Evolutionary conservation across 2,888 invertebrate genomes (phyloP).

Genomic region (Andrena hattorfiana): DNA sequence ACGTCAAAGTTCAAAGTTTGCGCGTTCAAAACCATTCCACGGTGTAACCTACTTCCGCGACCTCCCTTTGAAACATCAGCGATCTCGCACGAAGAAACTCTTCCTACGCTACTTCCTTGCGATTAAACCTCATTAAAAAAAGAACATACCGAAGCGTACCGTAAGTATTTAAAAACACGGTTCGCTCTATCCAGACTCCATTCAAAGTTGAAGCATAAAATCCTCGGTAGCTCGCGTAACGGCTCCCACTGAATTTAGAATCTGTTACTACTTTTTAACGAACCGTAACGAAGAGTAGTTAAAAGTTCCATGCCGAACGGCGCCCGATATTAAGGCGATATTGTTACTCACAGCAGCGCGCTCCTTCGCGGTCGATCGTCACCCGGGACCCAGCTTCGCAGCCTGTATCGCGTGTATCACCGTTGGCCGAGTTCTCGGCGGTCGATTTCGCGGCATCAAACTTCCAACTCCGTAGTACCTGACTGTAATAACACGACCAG

Average conservation of each 20-base stretch:
- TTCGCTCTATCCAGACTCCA: too few species aligned
- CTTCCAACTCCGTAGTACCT: slow-evolving; percentile 7
- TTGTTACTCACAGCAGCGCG: slow-evolving; percentile 21
- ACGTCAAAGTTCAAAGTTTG: too few species aligned
- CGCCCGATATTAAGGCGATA: slow-evolving; percentile 29
- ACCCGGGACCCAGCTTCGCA: not conserved
- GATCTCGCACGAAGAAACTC: too few species aligned
- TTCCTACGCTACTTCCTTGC: too few species aligned
- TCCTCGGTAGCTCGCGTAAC: not conserved
- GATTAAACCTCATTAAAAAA: too few species aligned
- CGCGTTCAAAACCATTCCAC: too few species aligned
- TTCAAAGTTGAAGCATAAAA: not conserved
- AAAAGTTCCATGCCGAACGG: slow-evolving; percentile 27
- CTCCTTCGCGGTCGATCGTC: slow-evolving; percentile 23
- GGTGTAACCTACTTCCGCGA: too few species aligned
- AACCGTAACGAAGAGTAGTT: slow-evolving; percentile 4
- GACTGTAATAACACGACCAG: slow-evolving; percentile 50
- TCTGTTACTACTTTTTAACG: slow-evolving; percentile 27
- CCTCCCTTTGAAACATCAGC: too few species aligned
- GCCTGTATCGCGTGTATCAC: not conserved
- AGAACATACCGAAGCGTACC: too few species aligned
- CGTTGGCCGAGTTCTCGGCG: slow-evolving; percentile 34
- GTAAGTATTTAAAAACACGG: too few species aligned
- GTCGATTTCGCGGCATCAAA: slow-evolving; percentile 28
- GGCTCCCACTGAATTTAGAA: not conserved